Evolutionary conservation across 1,140 invertebrate genomes (phyloP).

Genomic region (Oncopodura yosiiana): DNA sequence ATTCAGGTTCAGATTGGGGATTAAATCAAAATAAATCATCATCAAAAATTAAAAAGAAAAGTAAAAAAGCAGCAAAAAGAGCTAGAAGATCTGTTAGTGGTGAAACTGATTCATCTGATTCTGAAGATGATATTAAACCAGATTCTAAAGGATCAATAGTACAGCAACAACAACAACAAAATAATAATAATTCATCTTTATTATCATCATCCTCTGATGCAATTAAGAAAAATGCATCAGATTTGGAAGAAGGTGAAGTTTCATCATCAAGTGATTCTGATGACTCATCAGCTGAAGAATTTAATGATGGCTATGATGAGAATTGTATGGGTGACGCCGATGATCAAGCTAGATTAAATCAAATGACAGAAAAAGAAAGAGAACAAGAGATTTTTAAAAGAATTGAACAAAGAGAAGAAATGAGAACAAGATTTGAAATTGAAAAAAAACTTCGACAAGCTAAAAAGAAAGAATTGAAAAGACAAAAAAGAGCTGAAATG

Average conservation of each 20-base stretch:
- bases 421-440: slow-evolving; percentile 93
- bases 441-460: slow-evolving; percentile 84
- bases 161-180: slow-evolving; percentile 35
- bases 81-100: slow-evolving; percentile 22
- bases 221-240: slow-evolving; percentile 13
- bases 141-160: slow-evolving; percentile 53
- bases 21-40: slow-evolving; percentile 48
- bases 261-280: slow-evolving; percentile 46
- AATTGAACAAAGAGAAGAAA: slow-evolving; percentile 82
- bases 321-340: slow-evolving; percentile 95
- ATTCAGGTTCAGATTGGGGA: slow-evolving; percentile 63
- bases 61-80: slow-evolving; percentile 44
- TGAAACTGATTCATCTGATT: slow-evolving; percentile 40
- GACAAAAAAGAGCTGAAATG: slow-evolving; percentile 39
- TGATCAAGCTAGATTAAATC: slow-evolving; percentile 74
- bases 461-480: slow-evolving; percentile 64
- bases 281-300: slow-evolving; percentile 53
- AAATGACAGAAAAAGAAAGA: slow-evolving; percentile 92
- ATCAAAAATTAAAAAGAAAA: slow-evolving; percentile 52
- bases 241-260: slow-evolving; percentile 46
- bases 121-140: slow-evolving; percentile 46
- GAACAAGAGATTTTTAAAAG: slow-evolving; percentile 95
- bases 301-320: slow-evolving; percentile 83
- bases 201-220: slow-evolving; percentile 1
- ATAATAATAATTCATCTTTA: slow-evolving; percentile 38